Base-by-base conservation (phyloP, 1,140 invertebrate genomes). In the Drosophila elegans region DNA sequence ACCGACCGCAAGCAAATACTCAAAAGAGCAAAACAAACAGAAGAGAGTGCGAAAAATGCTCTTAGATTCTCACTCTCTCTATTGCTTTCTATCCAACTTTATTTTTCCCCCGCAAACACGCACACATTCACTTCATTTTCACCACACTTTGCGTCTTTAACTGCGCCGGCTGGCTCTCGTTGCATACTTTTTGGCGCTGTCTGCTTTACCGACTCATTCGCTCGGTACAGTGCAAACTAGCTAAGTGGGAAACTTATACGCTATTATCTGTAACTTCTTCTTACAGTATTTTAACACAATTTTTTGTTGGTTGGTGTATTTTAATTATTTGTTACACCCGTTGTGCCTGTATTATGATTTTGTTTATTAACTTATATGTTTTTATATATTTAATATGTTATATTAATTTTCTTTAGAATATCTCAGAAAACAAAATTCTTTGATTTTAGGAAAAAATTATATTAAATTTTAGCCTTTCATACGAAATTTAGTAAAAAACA, bases 121-220 rank as follows among this genome's bases (percentile, higher is more conserved):
- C 41, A 21, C 27, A 25, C 25, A 13, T 11, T 34, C 9, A 3
- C 9, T 10, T 11, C 11, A 39, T 83, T 86, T 86, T 88, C 80
- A 86, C 83, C 83, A 86, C 67, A 86, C 84, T 88, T 76, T 73
- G 46, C 52, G 75, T 51, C 55, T 27, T 48, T 34, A 34, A 45
- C 67, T 80, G 75, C 75, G 79, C 83, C 83, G 83, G 83, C 84
- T 88, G 59, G 41, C 32, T 42, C 29, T 55, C 56, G n/a, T 60
- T 69, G 78, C 74, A 78, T 75, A 76, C 78, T 72, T 88, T 76
- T 86, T 86, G 82, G 75, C 79, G 79, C 83, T 88, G 66, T 79
- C 72, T 76, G 71, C 62, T 79, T 76, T 79, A 66, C 38, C 45
- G 12, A 21, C 60, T 52, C 39, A 32, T 88, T 81, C 68, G 48